Evolutionary conservation across 2,888 invertebrate species (phyloP).

Genomic region (Smittia sp.): DNA sequence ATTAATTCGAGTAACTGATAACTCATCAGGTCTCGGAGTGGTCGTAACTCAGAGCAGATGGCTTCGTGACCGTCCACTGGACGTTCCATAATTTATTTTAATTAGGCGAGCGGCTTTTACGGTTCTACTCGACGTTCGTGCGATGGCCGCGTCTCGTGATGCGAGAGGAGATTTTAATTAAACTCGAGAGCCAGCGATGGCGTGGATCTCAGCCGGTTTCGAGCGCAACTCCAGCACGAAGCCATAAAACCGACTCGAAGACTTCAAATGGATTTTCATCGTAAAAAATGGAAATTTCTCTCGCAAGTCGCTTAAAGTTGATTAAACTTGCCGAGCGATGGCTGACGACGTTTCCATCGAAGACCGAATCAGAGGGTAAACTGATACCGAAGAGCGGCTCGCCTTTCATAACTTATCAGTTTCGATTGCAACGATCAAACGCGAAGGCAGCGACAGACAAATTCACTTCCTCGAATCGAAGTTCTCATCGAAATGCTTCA

Average conservation of each 20-base stretch:
- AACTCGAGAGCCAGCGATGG: neutral
- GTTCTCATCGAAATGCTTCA: no score
- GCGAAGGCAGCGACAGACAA: no score
- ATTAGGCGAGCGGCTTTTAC: neutral
- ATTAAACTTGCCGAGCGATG: no score
- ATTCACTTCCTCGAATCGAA: no score
- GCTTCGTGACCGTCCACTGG: neutral
- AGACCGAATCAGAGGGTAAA: no score
- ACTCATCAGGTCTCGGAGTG: neutral
- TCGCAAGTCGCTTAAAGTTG: no score
- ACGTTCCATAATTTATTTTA: neutral
- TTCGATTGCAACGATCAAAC: no score
- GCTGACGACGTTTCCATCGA: no score
- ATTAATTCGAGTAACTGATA: neutral
- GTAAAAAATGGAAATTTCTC: slow-evolving; percentile 34
- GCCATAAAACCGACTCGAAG: neutral
- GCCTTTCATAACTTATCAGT: no score
- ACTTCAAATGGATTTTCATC: slow-evolving; percentile 31
- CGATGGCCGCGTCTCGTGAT: neutral
- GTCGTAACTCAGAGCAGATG: neutral
- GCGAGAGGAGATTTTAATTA: neutral
- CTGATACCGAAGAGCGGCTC: no score
- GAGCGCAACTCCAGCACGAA: neutral
- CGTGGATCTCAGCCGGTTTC: neutral
- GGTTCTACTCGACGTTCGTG: neutral